Conservation (phyloP, 2,888 invertebrate species). For the Geophilus truncorum region DNA sequence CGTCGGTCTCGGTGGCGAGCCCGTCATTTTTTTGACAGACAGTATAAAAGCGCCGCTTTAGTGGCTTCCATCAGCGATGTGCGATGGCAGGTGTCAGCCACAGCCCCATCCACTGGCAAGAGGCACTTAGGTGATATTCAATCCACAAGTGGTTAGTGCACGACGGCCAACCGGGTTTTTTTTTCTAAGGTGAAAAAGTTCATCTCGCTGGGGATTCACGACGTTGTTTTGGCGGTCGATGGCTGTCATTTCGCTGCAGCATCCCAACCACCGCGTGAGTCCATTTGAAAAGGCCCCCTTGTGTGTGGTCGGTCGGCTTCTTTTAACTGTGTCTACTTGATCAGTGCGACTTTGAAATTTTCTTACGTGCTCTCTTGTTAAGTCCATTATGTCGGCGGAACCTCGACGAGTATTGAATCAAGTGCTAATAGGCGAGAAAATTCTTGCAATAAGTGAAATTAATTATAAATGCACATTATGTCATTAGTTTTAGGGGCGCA, state of each 20-base stretch:
- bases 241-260: background rate
- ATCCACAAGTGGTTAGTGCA: background rate
- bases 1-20: constrained; percentile 7
- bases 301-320: constrained; percentile 2
- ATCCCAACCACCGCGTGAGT: background rate
- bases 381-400: background rate
- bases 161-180: background rate
- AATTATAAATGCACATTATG: background rate
- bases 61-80: background rate
- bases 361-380: background rate
- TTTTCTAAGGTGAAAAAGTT: constrained; percentile 11
- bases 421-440: background rate
- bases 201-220: background rate
- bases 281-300: background rate
- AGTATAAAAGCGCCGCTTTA: constrained; percentile 14
- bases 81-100: constrained; percentile 9
- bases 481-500: background rate
- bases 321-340: background rate
- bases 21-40: constrained; percentile 12
- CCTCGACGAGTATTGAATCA: background rate
- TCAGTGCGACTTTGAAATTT: background rate
- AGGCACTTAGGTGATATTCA: constrained; percentile 7
- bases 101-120: background rate
- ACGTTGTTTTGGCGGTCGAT: background rate
- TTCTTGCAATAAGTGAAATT: background rate